Evolutionary conservation across 35 echinoderm and acorn worm species (phyloP).

Genomic region (Strongylocentrotus purpuratus): DNA sequence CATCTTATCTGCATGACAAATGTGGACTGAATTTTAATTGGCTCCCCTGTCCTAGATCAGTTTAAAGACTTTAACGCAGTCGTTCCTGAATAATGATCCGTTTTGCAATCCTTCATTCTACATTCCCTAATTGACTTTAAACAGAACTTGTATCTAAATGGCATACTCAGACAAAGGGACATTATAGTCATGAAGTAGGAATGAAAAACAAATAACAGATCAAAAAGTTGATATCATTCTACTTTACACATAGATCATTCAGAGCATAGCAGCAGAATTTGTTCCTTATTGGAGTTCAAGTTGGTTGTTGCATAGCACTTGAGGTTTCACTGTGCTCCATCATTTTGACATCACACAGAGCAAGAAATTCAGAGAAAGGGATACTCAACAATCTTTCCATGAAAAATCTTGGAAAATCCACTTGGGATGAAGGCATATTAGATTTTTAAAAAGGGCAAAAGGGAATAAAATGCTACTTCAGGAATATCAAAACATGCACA

Average conservation of each 20-base stretch:
- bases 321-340: not conserved
- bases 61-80: not conserved
- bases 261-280: not conserved
- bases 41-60: not conserved
- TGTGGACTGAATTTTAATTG: conserved; percentile 8
- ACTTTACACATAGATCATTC: not conserved
- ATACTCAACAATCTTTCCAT: not conserved
- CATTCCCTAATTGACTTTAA: not conserved
- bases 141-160: not conserved
- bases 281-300: not conserved
- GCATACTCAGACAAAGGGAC: not conserved
- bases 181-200: not conserved
- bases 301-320: not conserved
- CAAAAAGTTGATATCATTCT: not conserved
- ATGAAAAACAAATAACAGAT: not conserved
- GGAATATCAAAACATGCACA: not conserved
- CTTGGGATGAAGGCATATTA: not conserved
- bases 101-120: not conserved
- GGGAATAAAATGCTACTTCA: not conserved
- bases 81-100: not conserved
- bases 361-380: not conserved
- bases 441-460: not conserved
- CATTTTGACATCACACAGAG: not conserved
- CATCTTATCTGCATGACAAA: conserved; percentile 2
- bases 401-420: not conserved